Base-by-base conservation (phyloP, 2,113 vertebrate genomes). In the Rostratula benghalensis region DNA sequence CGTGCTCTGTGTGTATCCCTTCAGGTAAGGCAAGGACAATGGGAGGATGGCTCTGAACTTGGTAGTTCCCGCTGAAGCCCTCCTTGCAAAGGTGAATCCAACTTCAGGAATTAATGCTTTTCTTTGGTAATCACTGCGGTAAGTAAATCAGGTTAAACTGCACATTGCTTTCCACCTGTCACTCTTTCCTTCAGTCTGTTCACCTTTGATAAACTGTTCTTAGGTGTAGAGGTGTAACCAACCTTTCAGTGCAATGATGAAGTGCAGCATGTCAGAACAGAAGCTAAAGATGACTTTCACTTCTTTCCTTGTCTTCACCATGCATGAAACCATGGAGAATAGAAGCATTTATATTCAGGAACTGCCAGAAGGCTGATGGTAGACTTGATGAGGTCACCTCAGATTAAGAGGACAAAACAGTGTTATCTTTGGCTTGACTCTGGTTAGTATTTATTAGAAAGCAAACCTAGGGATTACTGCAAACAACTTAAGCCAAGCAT, bases 371-470 rank as follows among this genome's bases (percentile, higher is more conserved):
- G 82, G 75, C 67, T 91, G 82, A 90, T 94, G 39, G 27, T 80
- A 88, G 67, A 80, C 2, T 1, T 48, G 88, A 94, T 96, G 94
- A 94, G 24, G 96, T 96, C 95, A 83, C 75, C 79, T 96, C 59
- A 86, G 88, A 86, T 92, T 92, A 88, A 88, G 71, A 94, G 88
- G 95, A 96, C 94, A 76, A 68, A 96, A 51, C 35, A 87, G 35
- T 82, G 69, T 96, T 95, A 89, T 95, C 77, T 96, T 95, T 93
- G 87, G 87, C 84, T 95, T 95, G 65, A 79, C 43, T 95, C 89
- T 78, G 60, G 74, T 90, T 97, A 94, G 73, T 95, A 89, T 96
- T 97, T 96, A 89, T 79, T 95, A 95, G 87, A 95, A 95, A 96
- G 95, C 89, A 91, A 84, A 68, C 67, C 31, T 84, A 89, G 87